Evolutionary conservation across 2,888 invertebrate genomes (phyloP).

Genomic region (Cheilosia pagana): DNA sequence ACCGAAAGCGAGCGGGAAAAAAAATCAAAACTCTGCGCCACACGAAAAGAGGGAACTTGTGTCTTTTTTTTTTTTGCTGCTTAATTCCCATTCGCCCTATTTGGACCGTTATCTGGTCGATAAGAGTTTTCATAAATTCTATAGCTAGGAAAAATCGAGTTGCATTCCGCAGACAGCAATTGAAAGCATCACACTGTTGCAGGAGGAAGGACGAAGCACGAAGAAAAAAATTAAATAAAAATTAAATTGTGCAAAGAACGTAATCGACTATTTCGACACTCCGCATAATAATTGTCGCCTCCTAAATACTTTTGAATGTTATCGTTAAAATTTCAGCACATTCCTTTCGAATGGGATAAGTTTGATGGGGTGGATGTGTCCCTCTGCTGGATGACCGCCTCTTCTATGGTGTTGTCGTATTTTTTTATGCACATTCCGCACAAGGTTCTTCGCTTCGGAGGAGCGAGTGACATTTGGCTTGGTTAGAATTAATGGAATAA

Average conservation of each 20-base stretch:
- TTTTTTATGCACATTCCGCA: constrained; percentile 37
- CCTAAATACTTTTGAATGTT: constrained; percentile 74
- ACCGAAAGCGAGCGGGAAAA: background rate
- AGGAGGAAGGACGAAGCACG: constrained; percentile 36
- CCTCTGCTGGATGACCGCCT: background rate
- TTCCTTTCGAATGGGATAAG: constrained; percentile 69
- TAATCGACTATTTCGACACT: constrained; percentile 73
- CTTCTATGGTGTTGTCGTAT: constrained; percentile 1
- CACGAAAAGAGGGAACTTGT: background rate
- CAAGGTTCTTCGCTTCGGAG: constrained; percentile 5
- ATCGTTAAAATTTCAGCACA: constrained; percentile 74
- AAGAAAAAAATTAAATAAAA: background rate
- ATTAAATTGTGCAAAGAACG: constrained; percentile 30
- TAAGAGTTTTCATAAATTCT: constrained; percentile 61
- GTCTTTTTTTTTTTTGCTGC: constrained; percentile 11
- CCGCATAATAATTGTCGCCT: constrained; percentile 74
- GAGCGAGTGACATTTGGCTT: constrained; percentile 31
- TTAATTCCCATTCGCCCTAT: constrained; percentile 49
- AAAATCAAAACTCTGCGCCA: constrained; percentile 4
- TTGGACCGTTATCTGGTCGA: constrained; percentile 65
- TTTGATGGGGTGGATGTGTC: constrained; percentile 49
- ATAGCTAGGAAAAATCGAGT: constrained; percentile 39
- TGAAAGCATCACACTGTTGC: constrained; percentile 52
- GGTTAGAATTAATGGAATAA: constrained; percentile 49
- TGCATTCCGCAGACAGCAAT: constrained; percentile 66